A percentile compares a stretch with the other conserved stretches of the same genome.
These are phyloP conservation scores for Plecturocebus donacophilus DNA, from an alignment of 2,113 vertebrate species.

Conservation along the genomic window DNA sequence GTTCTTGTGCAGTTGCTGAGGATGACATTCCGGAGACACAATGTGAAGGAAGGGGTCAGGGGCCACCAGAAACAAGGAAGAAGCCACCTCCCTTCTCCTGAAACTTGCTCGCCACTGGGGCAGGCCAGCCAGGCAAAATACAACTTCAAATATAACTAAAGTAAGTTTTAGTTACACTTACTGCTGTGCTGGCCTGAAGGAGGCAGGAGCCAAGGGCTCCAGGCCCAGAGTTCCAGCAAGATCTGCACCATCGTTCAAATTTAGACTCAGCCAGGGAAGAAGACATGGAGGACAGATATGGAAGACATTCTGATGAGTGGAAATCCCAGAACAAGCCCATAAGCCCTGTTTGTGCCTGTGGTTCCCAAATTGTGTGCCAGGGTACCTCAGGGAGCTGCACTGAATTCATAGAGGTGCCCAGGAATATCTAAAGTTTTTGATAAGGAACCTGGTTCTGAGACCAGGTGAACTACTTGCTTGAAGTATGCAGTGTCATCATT, in stretches of 20 bases:
- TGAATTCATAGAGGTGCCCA: neutral
- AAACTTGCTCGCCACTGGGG: neutral
- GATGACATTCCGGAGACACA: neutral
- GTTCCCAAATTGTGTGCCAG: neutral
- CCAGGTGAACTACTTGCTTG: neutral
- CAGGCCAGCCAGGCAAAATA: neutral
- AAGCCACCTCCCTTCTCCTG: neutral
- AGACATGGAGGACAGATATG: accelerated
- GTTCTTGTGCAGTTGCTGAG: accelerated
- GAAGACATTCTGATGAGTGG: neutral
- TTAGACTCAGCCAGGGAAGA: neutral
- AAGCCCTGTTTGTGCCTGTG: accelerated
- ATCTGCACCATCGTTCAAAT: neutral
- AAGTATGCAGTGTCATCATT: neutral
- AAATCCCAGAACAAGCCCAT: neutral
- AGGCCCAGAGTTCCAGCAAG: neutral
- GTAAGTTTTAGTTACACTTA: too few relatives aligned
- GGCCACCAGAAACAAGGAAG: neutral
- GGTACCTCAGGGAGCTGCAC: neutral
- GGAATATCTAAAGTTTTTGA: neutral
- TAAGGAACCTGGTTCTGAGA: neutral
- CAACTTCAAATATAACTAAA: neutral
- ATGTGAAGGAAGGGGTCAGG: neutral
- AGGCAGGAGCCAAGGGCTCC: neutral
- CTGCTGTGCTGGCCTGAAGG: neutral